Percentiles rank a stretch among this genome's conserved stretches.
Conservation (phyloP, 1,140 invertebrate species). For the Pseudomyrmex concolor region DNA sequence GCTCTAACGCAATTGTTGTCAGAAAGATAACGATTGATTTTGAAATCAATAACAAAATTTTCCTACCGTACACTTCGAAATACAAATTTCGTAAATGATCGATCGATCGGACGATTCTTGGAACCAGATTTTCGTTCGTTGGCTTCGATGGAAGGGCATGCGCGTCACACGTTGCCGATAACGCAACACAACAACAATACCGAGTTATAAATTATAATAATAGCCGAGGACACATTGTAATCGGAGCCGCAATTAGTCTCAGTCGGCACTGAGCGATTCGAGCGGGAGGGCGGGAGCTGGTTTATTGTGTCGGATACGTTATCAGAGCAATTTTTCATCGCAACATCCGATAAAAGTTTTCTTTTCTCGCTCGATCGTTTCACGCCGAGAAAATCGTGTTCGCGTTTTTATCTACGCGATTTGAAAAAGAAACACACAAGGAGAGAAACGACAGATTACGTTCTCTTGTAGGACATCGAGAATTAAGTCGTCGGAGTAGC, state of each 20-base stretch:
- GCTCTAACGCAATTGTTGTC: no score
- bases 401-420: constrained; percentile 27
- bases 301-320: constrained; percentile 73
- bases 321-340: constrained; percentile 72
- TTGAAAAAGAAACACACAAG: constrained; percentile 13
- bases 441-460: constrained; percentile 11
- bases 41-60: background rate
- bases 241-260: constrained; percentile 80
- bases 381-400: constrained; percentile 14
- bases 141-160: constrained; percentile 44
- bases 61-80: background rate
- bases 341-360: constrained; percentile 64
- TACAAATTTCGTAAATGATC: background rate
- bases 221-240: constrained; percentile 76
- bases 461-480: constrained; percentile 39
- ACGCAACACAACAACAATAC: constrained; percentile 63
- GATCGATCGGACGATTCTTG: background rate
- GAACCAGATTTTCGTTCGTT: constrained; percentile 44
- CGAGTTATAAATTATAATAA: constrained; percentile 78
- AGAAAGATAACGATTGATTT: no score
- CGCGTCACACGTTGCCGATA: constrained; percentile 25
- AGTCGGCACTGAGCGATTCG: constrained; percentile 66
- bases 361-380: constrained; percentile 12
- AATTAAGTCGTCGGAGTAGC: background rate
- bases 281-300: constrained; percentile 31